A percentile compares a stretch with the other conserved stretches of the same genome.
phyloP scores from a whole-genome alignment of 2,888 invertebrate species.

The Hetaerina titia region DNA sequence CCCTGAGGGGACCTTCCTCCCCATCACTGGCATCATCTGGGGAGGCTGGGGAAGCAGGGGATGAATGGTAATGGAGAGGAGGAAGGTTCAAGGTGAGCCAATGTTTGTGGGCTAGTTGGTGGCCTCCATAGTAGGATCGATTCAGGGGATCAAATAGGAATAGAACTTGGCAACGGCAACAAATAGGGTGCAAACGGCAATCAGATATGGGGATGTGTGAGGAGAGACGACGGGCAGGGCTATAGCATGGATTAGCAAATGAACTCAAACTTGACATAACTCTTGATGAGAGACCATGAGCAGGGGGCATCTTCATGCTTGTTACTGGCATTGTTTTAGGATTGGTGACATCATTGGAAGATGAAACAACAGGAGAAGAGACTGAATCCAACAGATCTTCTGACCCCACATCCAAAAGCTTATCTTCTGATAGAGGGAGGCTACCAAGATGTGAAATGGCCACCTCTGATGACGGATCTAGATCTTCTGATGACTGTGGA shows the following conservation, averaged over 20 bases:
- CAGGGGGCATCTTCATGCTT: background rate
- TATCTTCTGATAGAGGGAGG: background rate
- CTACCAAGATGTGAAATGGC: background rate
- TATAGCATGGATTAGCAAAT: background rate
- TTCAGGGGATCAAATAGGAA: conserved; percentile 33
- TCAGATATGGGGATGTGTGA: background rate
- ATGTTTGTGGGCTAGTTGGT: background rate
- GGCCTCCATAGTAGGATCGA: conserved; percentile 1
- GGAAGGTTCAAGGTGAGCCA: conserved; percentile 50
- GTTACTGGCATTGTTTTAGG: background rate
- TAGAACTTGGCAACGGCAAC: conserved; percentile 41
- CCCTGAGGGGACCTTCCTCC: background rate
- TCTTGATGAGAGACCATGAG: background rate
- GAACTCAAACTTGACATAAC: background rate
- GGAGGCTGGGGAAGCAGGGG: conserved; percentile 59
- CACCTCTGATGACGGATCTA: background rate
- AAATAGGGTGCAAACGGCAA: background rate
- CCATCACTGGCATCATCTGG: conserved; percentile 18
- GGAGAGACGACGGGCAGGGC: background rate
- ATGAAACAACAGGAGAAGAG: background rate
- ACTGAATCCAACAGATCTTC: background rate
- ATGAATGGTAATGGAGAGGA: conserved; percentile 50
- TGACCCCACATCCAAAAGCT: background rate
- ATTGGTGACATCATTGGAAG: background rate
- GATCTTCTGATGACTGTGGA: background rate